A percentile compares a stretch with the other conserved stretches of the same genome.
These are phyloP conservation scores for Drosophila subsilvestris DNA, from an alignment of 2,888 invertebrate species.

Conservation along the genomic window DNA sequence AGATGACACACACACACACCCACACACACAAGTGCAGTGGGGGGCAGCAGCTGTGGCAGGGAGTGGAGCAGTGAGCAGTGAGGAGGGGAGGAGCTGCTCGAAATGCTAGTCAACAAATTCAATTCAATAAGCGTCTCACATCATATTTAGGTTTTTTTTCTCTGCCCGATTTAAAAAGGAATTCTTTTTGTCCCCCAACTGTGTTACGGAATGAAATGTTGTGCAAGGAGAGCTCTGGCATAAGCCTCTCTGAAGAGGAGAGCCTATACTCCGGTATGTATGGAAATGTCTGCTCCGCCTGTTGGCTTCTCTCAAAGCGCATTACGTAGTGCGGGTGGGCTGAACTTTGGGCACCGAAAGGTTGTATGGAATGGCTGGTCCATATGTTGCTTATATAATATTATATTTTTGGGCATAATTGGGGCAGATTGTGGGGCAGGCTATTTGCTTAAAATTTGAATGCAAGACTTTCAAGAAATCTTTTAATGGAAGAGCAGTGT, in stretches of 20 bases:
- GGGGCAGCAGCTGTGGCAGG: slow-evolving; percentile 52
- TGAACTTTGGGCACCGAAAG: slow-evolving; percentile 1
- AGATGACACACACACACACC: slow-evolving; percentile 48
- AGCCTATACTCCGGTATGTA: slow-evolving; percentile 16
- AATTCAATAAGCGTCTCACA: slow-evolving; percentile 64
- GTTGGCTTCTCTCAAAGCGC: slow-evolving; percentile 47
- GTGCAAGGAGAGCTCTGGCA: background rate
- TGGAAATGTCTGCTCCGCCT: slow-evolving; percentile 44
- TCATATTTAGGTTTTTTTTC: slow-evolving; percentile 36
- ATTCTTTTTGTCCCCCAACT: slow-evolving; percentile 9
- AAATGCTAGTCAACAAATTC: slow-evolving; percentile 70
- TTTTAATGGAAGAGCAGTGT: too few species aligned
- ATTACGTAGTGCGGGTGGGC: slow-evolving; percentile 29
- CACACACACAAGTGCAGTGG: slow-evolving; percentile 58
- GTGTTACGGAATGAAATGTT: background rate
- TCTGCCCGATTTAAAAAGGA: slow-evolving; percentile 16
- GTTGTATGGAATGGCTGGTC: slow-evolving; percentile 16
- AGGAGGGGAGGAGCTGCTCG: slow-evolving; percentile 16
- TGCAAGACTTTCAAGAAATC: background rate
- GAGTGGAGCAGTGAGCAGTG: background rate
- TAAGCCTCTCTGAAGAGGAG: slow-evolving; percentile 36
- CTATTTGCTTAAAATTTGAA: background rate
- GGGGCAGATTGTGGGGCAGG: slow-evolving; percentile 11
- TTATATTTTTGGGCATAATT: slow-evolving; percentile 36
- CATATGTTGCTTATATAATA: slow-evolving; percentile 32